Conservation (phyloP, 2,113 vertebrate genomes). For the Grantiella picta region DNA sequence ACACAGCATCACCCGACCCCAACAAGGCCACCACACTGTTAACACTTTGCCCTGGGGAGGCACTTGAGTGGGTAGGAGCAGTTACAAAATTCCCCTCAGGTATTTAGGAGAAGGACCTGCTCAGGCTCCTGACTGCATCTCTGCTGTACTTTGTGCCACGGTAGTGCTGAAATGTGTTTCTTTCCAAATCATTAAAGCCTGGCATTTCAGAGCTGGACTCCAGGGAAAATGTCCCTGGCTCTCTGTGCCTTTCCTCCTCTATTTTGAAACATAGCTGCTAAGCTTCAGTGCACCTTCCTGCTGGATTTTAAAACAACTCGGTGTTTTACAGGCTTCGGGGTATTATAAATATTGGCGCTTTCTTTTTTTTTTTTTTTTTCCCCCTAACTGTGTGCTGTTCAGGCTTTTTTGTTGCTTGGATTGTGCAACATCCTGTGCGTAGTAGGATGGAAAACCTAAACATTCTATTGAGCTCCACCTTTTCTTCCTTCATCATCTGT, state of each 20-base stretch:
- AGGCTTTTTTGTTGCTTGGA: background rate
- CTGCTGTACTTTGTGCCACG: background rate
- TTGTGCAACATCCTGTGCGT: background rate
- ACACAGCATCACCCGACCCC: background rate
- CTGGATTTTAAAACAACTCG: conserved; percentile 3
- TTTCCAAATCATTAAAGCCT: conserved; percentile 66
- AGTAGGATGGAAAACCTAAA: background rate
- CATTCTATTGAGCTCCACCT: background rate
- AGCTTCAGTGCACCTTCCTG: conserved; percentile 11
- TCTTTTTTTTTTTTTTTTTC: background rate
- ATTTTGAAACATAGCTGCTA: background rate
- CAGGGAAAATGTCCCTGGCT: conserved; percentile 21
- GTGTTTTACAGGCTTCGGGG: background rate
- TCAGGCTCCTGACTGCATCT: background rate
- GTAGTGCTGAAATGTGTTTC: conserved; percentile 60
- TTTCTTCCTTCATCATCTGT: background rate
- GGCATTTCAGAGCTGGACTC: conserved; percentile 46
- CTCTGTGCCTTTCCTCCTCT: background rate
- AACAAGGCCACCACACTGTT: conserved; percentile 4
- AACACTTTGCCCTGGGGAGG: conserved; percentile 35
- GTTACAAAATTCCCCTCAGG: conserved; percentile 14
- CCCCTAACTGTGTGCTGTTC: background rate
- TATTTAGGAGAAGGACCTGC: conserved; percentile 36
- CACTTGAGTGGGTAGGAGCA: background rate
- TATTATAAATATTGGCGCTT: conserved; percentile 14